Evolutionary conservation across 1,140 invertebrate species (phyloP).

Genomic region (Linepithema humile): DNA sequence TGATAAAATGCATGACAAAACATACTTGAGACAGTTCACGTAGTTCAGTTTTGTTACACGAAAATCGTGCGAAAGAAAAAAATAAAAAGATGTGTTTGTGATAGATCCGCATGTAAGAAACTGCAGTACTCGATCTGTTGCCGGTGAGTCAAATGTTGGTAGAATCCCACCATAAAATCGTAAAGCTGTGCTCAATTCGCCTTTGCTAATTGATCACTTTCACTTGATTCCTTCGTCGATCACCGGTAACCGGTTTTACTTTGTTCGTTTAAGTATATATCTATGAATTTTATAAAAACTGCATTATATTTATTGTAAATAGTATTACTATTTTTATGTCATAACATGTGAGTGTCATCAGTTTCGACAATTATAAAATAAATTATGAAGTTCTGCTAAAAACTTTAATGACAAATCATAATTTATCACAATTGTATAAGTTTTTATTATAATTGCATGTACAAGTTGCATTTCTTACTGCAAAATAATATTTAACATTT

Average conservation of each 20-base stretch:
- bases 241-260: slow-evolving; percentile 25
- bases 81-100: slow-evolving; percentile 3
- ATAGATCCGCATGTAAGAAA: slow-evolving; percentile 73
- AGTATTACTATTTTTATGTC: background rate
- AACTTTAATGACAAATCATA: background rate
- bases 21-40: slow-evolving; percentile 12
- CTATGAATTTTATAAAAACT: slow-evolving; percentile 8
- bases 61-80: background rate
- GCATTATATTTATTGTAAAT: background rate
- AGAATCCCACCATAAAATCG: slow-evolving; percentile 77
- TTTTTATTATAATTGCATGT: background rate
- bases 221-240: slow-evolving; percentile 75
- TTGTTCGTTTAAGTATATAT: slow-evolving; percentile 27
- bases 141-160: slow-evolving; percentile 65
- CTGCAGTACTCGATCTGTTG: slow-evolving; percentile 62
- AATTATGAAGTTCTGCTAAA: background rate
- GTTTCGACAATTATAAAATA: background rate
- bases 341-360: background rate
- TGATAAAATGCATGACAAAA: background rate
- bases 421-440: background rate
- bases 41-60: background rate
- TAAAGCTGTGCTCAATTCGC: slow-evolving; percentile 69
- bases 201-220: slow-evolving; percentile 80
- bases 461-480: background rate
- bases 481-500: background rate